Evolutionary conservation across 2,888 invertebrate species (phyloP), one percentile per base, ranked within the genome.

Genomic region (Macaria liturata): DNA sequence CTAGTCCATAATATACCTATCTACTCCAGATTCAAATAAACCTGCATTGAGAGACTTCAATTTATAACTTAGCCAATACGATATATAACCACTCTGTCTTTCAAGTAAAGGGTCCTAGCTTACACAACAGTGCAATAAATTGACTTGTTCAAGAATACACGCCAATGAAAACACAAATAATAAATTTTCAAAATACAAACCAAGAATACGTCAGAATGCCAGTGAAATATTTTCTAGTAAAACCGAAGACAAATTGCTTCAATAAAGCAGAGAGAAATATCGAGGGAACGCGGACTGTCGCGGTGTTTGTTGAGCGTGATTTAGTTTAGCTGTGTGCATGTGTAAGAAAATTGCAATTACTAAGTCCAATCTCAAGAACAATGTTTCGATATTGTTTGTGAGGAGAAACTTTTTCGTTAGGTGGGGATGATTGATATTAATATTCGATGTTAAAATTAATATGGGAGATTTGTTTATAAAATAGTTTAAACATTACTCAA

Each of bases 161-260:
- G 34, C 0, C 5, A 4, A 37, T 4, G 34, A 6, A 7, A 8
- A 42, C 4, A n/a, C 4, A 8, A 42, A 42, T 9, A 46, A 49
- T 20, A 46, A 42, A 46, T 49, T 34, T 3, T 42, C 39, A 37
- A 43, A 51, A 43, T 42, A 5, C 40, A 50, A 56, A 31, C 32
- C 46, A 32, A 31, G 37, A 31, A 54, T 48, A 40, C 30, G 9
- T 49, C 9, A 30, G n/a, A 46, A 9, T 32, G 31, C 46, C 1
- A n/a, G 44, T 55, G 46, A 59, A 55, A 51, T 42, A 45, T 54
- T 44, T 54, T 59, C 54, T 48, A 48, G 54, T 52, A 59, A 59
- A 59, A 51, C 51, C 30, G 39, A 54, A 59, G 54, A 55, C 9
- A 47, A 55, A 59, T 48, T 31, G 55, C 45, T 52, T 55, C 42